Evolutionary conservation across 2,113 vertebrate genomes (phyloP), one percentile per base, ranked within the genome.

Genomic region (Atractosteus spatula): DNA sequence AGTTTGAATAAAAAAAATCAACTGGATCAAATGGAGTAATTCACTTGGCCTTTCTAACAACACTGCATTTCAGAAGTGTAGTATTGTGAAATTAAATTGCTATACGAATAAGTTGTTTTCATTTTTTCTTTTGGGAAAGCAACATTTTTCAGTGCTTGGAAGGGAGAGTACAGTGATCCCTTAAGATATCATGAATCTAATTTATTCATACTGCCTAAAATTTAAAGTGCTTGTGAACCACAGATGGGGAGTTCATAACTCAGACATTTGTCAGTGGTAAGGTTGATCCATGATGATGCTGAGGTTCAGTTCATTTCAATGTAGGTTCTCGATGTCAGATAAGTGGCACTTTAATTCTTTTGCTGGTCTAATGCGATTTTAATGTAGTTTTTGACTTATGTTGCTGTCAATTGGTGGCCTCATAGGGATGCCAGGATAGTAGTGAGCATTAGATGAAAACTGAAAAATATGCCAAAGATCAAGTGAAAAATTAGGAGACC

Each of bases 311-410:
- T 84, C 76, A 77, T 83, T 81, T 78, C 71, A 41, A 80, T 78
- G 70, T 82, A 81, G 78, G 78, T 80, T 74, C 76, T 81, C 75
- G 79, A 77, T 68, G 75, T 87, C 88, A 87, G 85, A 87, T 86
- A 85, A 84, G 82, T 66, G 51, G 74, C 80, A 76, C 83, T 80
- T 83, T 86, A 88, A 89, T 89, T 89, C 84, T 84, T 87, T 87
- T 77, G 74, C 78, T 79, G 84, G 81, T 78, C 85, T 92, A 89
- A 92, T 92, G 87, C 88, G 89, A 89, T 92, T 91, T 91, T 91
- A 91, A 92, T 91, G 89, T 86, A 85, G 86, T 84, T 73, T 73
- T 77, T 90, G 89, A 91, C 86, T 89, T 90, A 91, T 92, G 87
- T 82, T 85, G 76, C 86, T 89, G 87, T 91, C 89, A 87, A 79